phyloP scores from a whole-genome alignment of 2,888 invertebrate genomes.

The Luperina nickerlii region DNA sequence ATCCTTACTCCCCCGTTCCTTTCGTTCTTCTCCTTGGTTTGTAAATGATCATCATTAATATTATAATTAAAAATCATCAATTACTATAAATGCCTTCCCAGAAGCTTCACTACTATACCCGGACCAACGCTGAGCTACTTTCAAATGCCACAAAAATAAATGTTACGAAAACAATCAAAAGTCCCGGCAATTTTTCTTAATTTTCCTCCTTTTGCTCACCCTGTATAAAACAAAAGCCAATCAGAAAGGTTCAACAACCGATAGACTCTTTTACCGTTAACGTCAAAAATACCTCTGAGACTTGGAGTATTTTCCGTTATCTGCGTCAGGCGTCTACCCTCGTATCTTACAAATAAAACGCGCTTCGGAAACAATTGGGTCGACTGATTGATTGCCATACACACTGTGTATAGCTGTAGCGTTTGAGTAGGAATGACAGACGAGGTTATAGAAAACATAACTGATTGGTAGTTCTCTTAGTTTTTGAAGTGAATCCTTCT shows the following conservation, averaged over 20 bases:
- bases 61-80: neutral
- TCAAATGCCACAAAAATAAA: neutral
- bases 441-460: neutral
- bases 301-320: constrained; percentile 30
- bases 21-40: neutral
- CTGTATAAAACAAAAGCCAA: constrained; percentile 9
- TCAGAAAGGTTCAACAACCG: constrained; percentile 18
- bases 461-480: neutral
- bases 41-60: neutral
- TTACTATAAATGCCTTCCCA: neutral
- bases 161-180: neutral
- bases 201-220: neutral
- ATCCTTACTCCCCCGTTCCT: neutral
- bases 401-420: constrained; percentile 49
- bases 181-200: neutral
- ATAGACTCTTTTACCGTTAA: constrained; percentile 5
- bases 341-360: constrained; percentile 55
- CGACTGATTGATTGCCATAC: constrained; percentile 66
- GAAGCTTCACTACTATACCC: neutral
- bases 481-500: neutral
- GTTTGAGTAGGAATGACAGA: constrained; percentile 31
- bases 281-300: constrained; percentile 38
- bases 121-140: neutral
- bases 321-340: constrained; percentile 31
- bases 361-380: constrained; percentile 64